phyloP scores from a whole-genome alignment of 2,888 invertebrate genomes.

The Ctena decussata region DNA sequence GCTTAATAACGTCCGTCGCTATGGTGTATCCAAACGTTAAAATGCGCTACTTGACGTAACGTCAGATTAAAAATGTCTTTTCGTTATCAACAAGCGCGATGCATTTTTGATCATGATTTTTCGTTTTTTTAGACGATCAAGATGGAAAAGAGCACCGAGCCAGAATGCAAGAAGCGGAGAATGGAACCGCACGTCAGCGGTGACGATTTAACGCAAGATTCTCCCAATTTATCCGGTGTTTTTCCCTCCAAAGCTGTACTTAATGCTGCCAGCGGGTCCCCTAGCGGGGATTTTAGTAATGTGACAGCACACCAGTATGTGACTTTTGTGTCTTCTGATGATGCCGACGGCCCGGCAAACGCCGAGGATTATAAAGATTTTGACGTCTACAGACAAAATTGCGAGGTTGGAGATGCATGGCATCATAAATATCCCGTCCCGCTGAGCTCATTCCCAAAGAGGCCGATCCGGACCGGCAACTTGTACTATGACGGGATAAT shows the following conservation, averaged over 20 bases:
- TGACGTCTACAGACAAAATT: conserved; percentile 72
- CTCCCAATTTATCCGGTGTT: conserved; percentile 47
- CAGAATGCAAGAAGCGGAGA: conserved; percentile 74
- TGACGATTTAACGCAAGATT: conserved; percentile 73
- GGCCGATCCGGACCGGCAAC: conserved; percentile 78
- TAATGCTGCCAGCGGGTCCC: conserved; percentile 71
- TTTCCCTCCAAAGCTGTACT: conserved; percentile 64
- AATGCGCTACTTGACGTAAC: not conserved
- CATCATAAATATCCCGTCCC: conserved; percentile 77
- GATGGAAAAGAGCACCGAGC: conserved; percentile 67
- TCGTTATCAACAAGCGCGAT: not conserved
- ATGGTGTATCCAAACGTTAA: not conserved
- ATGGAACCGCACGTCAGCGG: conserved; percentile 82
- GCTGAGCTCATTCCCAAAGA: conserved; percentile 74
- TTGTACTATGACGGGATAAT: conserved; percentile 79
- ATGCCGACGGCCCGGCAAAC: conserved; percentile 34
- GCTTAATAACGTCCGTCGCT: not conserved
- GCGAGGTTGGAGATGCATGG: conserved; percentile 83
- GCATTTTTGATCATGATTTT: not conserved
- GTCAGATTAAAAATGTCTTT: not conserved
- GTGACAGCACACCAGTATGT: conserved; percentile 71
- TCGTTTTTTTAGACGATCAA: not conserved
- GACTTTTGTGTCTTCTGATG: conserved; percentile 61
- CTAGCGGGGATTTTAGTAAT: conserved; percentile 71
- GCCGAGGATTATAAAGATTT: conserved; percentile 24